Evolutionary conservation across 1,140 invertebrate species (phyloP).

Genomic region (Diorhabda elongata): DNA sequence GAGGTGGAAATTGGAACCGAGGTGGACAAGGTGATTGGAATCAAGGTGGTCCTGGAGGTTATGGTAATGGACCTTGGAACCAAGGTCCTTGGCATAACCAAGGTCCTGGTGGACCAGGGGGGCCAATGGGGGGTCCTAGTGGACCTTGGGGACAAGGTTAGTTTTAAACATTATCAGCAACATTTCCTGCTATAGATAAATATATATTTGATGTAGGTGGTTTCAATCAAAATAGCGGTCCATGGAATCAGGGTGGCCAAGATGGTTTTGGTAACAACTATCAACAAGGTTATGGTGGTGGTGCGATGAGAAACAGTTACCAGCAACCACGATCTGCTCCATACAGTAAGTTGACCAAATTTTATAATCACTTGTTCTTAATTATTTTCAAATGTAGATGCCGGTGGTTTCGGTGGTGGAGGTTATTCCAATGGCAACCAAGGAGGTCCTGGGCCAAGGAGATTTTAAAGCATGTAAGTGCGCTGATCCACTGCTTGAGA

Average conservation of each 20-base stretch:
- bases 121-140: neutral
- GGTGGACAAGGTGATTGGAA: conserved; percentile 32
- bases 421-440: conserved; percentile 47
- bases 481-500: conserved; percentile 23
- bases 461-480: conserved; percentile 40
- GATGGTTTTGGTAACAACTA: conserved; percentile 70
- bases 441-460: conserved; percentile 41
- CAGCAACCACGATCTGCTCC: conserved; percentile 61
- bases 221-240: conserved; percentile 37
- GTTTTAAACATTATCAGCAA: neutral
- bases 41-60: conserved; percentile 14
- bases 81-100: conserved; percentile 22
- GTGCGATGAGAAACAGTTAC: conserved; percentile 59
- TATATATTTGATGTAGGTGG: conserved; percentile 31
- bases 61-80: conserved; percentile 17
- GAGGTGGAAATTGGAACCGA: conserved; percentile 44
- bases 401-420: conserved; percentile 37
- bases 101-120: neutral
- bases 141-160: conserved; percentile 9
- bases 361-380: conserved; percentile 4
- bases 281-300: conserved; percentile 69
- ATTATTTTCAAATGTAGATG: conserved; percentile 30
- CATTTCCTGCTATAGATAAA: no score
- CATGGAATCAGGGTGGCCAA: conserved; percentile 49
- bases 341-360: conserved; percentile 53